These are phyloP conservation scores for Urocynchramus pylzowi DNA, from an alignment of 2,113 vertebrate genomes.

Conservation along the genomic window DNA sequence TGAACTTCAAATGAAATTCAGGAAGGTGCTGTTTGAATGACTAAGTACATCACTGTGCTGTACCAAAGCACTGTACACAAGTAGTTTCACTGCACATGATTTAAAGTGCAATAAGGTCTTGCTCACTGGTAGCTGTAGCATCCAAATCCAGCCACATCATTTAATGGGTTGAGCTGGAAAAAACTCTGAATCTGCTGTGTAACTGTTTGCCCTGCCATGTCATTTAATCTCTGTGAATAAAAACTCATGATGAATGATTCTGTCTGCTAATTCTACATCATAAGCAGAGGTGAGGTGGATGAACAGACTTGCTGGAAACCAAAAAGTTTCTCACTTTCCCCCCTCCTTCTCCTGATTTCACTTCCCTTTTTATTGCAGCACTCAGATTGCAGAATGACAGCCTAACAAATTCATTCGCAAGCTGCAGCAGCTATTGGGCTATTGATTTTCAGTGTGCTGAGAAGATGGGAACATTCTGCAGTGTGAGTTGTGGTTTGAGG, in stretches of 20 bases:
- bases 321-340: background rate
- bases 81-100: background rate
- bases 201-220: background rate
- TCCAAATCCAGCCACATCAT: background rate
- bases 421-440: slow-evolving; percentile 44
- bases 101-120: background rate
- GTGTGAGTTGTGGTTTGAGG: slow-evolving; percentile 25
- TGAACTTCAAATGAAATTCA: background rate
- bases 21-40: background rate
- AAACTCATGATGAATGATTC: background rate
- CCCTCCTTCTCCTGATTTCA: background rate
- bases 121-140: background rate
- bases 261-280: background rate
- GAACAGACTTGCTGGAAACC: slow-evolving; percentile 1
- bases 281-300: background rate
- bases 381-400: slow-evolving; percentile 41
- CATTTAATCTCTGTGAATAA: background rate
- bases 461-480: slow-evolving; percentile 50
- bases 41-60: background rate
- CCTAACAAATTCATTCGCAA: slow-evolving; percentile 35
- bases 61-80: background rate
- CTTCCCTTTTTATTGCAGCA: slow-evolving; percentile 14
- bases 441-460: slow-evolving; percentile 62
- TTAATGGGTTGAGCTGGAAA: background rate
- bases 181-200: background rate